Conservation (phyloP, 2,113 vertebrate genomes). For the Erythrocercus mccallii region DNA sequence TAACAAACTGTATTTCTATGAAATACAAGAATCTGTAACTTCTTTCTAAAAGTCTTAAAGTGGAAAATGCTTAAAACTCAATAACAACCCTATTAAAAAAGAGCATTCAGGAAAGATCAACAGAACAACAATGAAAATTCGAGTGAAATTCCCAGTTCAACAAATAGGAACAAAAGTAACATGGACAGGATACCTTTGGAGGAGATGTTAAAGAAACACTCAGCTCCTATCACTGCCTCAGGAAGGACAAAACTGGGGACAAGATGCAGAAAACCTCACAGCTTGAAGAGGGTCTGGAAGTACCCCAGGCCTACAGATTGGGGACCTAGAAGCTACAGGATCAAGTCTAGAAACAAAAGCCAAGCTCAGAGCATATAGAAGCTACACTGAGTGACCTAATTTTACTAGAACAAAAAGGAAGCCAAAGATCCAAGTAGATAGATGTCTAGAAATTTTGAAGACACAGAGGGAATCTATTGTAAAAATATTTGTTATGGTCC, state of each 20-base stretch:
- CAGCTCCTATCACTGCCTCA: background rate
- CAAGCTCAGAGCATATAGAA: background rate
- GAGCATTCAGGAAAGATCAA: background rate
- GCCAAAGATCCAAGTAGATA: background rate
- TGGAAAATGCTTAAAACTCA: background rate
- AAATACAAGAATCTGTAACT: background rate
- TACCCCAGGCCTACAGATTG: no score
- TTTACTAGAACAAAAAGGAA: background rate
- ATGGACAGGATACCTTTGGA: background rate
- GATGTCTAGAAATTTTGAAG: background rate
- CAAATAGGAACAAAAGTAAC: background rate
- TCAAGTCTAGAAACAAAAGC: background rate
- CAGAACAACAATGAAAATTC: fast-evolving
- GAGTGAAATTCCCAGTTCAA: background rate
- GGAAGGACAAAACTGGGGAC: background rate
- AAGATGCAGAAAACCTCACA: background rate
- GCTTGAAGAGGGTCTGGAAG: background rate
- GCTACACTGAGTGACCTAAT: background rate
- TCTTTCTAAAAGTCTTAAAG: background rate
- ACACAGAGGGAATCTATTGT: background rate
- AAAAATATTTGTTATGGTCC: background rate
- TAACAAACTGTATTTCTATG: background rate
- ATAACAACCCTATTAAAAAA: background rate
- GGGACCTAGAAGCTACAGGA: background rate
- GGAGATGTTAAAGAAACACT: background rate